Conservation (phyloP, 2,113 vertebrate species). For the Ceyx melanurus region DNA sequence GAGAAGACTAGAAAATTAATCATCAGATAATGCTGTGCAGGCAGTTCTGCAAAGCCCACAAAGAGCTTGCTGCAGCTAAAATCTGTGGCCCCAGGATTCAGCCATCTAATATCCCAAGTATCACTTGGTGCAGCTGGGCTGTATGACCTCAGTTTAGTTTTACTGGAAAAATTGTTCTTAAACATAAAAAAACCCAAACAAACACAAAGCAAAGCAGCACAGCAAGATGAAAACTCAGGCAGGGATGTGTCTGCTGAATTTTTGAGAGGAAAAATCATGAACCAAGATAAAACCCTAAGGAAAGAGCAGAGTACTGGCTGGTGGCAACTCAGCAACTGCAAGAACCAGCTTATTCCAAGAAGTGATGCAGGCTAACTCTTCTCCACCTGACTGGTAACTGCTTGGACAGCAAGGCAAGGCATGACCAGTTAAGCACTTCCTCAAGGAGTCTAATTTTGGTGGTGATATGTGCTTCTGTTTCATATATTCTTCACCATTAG, state of each 20-base stretch:
- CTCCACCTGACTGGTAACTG: background rate
- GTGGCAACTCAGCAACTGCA: background rate
- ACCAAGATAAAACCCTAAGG: background rate
- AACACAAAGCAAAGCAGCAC: background rate
- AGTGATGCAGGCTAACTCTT: background rate
- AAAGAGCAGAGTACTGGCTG: background rate
- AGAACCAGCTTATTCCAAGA: background rate
- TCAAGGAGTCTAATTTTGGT: background rate
- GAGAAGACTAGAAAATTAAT: background rate
- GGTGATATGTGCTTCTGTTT: background rate
- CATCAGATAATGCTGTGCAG: background rate
- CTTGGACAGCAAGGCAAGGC: background rate
- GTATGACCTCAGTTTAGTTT: background rate
- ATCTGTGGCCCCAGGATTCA: background rate
- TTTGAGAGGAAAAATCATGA: background rate
- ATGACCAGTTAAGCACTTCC: background rate
- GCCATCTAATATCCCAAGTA: background rate
- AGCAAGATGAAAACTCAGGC: background rate
- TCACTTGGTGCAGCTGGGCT: background rate
- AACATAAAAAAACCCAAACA: background rate
- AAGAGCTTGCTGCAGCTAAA: background rate
- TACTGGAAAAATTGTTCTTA: background rate
- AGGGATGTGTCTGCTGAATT: background rate
- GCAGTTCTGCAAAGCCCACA: background rate
- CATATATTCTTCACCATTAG: background rate